Conservation (phyloP, 2,888 invertebrate genomes). For the Miltochrista miniata region DNA sequence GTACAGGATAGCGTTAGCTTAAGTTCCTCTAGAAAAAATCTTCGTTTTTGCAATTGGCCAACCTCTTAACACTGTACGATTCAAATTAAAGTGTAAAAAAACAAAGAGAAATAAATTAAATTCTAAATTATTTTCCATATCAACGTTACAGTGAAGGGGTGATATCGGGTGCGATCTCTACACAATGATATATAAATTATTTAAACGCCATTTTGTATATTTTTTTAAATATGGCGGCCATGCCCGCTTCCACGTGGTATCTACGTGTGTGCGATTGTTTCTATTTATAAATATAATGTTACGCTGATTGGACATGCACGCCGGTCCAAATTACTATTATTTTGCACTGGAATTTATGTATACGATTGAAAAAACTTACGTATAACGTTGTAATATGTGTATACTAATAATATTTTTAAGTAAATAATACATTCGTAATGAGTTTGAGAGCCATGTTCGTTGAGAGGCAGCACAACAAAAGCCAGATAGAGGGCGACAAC, state of each 20-base stretch:
- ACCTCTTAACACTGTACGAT: conserved; percentile 81
- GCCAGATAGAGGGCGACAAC: conserved; percentile 52
- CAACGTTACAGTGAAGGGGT: conserved; percentile 81
- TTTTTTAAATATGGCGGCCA: conserved; percentile 24
- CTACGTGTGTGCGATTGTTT: conserved; percentile 32
- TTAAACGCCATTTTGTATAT: conserved; percentile 37
- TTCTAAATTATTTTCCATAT: conserved; percentile 49
- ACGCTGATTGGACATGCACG: conserved; percentile 59
- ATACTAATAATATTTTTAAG: conserved; percentile 77
- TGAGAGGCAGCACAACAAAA: conserved; percentile 41
- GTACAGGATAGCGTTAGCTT: conserved; percentile 65
- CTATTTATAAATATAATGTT: conserved; percentile 44
- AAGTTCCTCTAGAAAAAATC: conserved; percentile 80
- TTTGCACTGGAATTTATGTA: conserved; percentile 82
- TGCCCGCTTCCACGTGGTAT: conserved; percentile 28
- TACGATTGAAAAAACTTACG: conserved; percentile 81
- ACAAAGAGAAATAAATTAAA: conserved; percentile 39
- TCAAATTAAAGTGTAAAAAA: conserved; percentile 58
- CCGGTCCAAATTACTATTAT: conserved; percentile 65
- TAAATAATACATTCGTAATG: conserved; percentile 57
- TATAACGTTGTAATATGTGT: conserved; percentile 83
- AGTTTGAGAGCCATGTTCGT: conserved; percentile 47
- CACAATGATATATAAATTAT: conserved; percentile 26
- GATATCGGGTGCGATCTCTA: conserved; percentile 68
- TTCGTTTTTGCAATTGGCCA: conserved; percentile 85